phyloP scores from a whole-genome alignment of 2,888 invertebrate species.

The Sepiola atlantica region DNA sequence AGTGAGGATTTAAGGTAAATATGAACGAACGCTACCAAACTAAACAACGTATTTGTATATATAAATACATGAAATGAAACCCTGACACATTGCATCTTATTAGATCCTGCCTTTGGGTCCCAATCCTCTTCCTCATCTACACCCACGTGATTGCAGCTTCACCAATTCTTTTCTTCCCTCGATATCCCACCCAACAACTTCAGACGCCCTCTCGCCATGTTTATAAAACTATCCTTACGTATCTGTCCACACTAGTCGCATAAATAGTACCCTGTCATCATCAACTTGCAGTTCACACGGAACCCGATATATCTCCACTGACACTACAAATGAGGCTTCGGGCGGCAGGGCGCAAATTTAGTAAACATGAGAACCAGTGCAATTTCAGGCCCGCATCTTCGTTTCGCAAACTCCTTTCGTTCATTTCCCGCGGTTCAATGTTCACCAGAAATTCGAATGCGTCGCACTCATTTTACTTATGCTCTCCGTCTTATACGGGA shows the following conservation, averaged over 20 bases:
- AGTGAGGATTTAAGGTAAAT: no score
- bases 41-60: no score
- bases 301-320: slow-evolving; percentile 6
- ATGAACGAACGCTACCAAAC: no score
- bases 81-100: background rate
- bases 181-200: background rate
- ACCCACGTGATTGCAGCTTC: background rate
- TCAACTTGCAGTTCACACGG: slow-evolving; percentile 19
- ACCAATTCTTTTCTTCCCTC: background rate
- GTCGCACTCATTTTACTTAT: background rate
- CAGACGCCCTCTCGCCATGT: background rate
- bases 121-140: background rate
- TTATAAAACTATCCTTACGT: slow-evolving; percentile 6
- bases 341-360: background rate
- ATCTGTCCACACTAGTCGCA: background rate
- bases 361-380: background rate
- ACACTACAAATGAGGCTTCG: background rate
- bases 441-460: background rate
- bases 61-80: background rate
- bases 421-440: background rate
- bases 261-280: background rate
- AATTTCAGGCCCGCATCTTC: background rate
- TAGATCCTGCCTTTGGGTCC: background rate
- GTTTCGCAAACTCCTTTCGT: no score
- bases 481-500: background rate